A percentile compares a stretch with the other conserved stretches of the same genome.
phyloP scores from a whole-genome alignment of 2,113 vertebrate genomes.

The Ariopsis seemanni region DNA sequence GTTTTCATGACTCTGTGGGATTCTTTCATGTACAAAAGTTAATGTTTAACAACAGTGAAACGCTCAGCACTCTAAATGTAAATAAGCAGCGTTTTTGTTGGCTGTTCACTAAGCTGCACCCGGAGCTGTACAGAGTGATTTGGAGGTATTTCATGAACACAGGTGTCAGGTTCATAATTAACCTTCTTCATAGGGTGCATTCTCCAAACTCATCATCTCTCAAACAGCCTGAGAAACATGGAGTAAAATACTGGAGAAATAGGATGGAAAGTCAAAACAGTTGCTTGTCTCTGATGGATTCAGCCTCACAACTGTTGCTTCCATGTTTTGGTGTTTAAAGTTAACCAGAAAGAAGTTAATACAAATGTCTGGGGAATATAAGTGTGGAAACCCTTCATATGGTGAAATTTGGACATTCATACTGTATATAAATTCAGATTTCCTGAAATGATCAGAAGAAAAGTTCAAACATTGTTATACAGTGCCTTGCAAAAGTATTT shows the following conservation, averaged over 20 bases:
- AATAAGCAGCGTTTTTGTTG: constrained; percentile 58
- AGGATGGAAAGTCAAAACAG: constrained; percentile 1
- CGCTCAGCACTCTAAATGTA: constrained; percentile 63
- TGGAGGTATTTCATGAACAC: constrained; percentile 50
- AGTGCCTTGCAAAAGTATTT: no score
- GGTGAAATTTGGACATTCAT: background rate
- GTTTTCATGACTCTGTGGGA: background rate
- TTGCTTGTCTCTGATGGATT: constrained; percentile 8
- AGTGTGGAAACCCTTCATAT: background rate
- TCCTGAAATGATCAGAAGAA: no score
- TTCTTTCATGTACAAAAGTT: constrained; percentile 16
- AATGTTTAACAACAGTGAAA: constrained; percentile 42
- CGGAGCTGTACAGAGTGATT: constrained; percentile 31
- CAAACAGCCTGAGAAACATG: background rate
- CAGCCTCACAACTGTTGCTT: background rate
- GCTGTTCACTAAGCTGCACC: constrained; percentile 42
- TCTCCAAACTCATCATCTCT: constrained; percentile 40
- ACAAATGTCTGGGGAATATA: background rate
- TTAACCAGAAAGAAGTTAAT: background rate
- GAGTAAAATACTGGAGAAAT: background rate
- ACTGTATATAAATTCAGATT: background rate
- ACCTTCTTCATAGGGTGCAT: constrained; percentile 52
- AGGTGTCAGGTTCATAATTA: constrained; percentile 63
- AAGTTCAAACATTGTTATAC: no score
- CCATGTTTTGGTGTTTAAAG: background rate